A percentile compares a stretch with the other conserved stretches of the same genome.
Evolutionary conservation across 2,888 invertebrate genomes (phyloP).

Genomic region (Mesopsocus fuscifrons): DNA sequence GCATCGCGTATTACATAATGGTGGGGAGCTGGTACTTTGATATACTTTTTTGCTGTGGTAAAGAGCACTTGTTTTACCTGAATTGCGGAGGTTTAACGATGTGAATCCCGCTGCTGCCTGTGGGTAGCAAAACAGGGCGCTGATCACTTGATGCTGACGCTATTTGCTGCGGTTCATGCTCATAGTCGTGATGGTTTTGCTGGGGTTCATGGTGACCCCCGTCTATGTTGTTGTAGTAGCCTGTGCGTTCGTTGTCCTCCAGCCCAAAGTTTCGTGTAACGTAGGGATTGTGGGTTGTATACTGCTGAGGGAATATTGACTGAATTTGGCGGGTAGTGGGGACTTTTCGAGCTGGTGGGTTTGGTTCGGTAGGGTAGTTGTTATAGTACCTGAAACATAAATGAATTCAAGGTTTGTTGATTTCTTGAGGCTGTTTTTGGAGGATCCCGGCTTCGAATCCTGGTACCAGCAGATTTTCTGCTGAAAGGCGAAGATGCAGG

Average conservation of each 20-base stretch:
- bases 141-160: conserved; percentile 4
- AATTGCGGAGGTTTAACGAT: conserved; percentile 5
- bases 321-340: conserved; percentile 4
- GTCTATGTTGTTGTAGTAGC: neutral
- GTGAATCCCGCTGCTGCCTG: neutral
- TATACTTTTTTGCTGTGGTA: too few species aligned
- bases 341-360: neutral
- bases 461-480: too few species aligned
- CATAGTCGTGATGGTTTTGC: neutral
- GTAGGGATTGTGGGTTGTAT: conserved; percentile 4
- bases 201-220: neutral
- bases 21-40: too few species aligned
- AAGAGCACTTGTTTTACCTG: too few species aligned
- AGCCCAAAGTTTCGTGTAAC: conserved; percentile 2
- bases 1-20: too few species aligned
- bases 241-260: neutral
- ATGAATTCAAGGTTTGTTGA: too few species aligned
- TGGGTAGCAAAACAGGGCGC: neutral
- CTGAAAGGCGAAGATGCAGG: too few species aligned
- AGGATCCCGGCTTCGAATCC: too few species aligned
- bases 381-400: neutral
- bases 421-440: too few species aligned
- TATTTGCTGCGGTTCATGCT: neutral
- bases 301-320: conserved; percentile 5
- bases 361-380: neutral